Evolutionary conservation across 2,888 invertebrate genomes (phyloP).

Genomic region (Tenthredo livida): DNA sequence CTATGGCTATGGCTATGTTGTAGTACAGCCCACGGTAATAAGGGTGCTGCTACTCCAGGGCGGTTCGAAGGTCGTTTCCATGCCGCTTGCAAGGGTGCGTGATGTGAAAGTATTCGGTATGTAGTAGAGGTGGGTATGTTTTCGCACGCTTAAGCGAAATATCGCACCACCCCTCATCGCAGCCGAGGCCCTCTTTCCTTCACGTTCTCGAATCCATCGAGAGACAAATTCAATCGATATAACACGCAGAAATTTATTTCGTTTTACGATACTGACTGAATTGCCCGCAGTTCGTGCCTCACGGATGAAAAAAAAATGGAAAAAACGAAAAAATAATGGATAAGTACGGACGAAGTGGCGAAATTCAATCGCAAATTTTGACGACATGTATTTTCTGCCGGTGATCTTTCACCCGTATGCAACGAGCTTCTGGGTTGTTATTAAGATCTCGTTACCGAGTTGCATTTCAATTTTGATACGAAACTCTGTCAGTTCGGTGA

Average conservation of each 20-base stretch:
- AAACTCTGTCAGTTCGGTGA: background rate
- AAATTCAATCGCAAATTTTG: background rate
- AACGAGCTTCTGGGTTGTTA: conserved; percentile 15
- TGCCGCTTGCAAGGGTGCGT: conserved; percentile 46
- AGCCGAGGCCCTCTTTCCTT: background rate
- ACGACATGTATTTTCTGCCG: background rate
- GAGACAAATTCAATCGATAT: conserved; percentile 21
- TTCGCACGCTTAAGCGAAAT: conserved; percentile 24
- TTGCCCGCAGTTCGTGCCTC: background rate
- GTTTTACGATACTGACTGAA: background rate
- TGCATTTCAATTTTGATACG: background rate
- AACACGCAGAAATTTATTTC: background rate
- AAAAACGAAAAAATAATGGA: background rate
- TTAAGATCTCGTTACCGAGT: background rate
- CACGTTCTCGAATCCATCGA: background rate
- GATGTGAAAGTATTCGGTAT: conserved; percentile 28
- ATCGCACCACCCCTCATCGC: conserved; percentile 16
- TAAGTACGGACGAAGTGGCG: background rate
- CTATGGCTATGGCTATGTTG: too few relatives aligned
- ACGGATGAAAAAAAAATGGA: background rate
- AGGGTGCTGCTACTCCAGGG: conserved; percentile 1
- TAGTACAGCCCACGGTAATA: background rate
- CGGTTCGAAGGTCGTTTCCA: conserved; percentile 40
- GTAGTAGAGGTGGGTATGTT: conserved; percentile 1
- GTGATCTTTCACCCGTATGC: too few relatives aligned